Evolutionary conservation across 2,797 vertebrate genomes (phyloP), one percentile per base, ranked within the genome.

Genomic region (Hydrophis major): DNA sequence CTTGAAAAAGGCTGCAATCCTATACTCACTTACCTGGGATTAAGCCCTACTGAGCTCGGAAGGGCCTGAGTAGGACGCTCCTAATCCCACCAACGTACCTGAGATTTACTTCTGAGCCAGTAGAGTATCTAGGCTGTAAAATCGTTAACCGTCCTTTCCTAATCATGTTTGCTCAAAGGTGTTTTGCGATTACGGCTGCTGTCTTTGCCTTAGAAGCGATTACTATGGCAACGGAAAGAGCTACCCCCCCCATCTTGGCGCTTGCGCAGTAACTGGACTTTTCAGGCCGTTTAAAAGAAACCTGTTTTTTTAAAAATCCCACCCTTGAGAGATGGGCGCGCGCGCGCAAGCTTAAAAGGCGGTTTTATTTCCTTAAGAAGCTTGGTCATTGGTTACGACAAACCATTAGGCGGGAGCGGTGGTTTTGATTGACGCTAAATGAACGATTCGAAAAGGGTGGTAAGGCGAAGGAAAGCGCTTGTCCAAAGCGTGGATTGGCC

Each of bases 231-330:
- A 32, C 12, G 1, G 32, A 89, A 32, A 20, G n/a, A 92, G 4
- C 47, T n/a, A n/a, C 13, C 47, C 20, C 20, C 50, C 50, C 57
- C 32, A 66, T 11, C 47, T 27, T 13, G 18, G 90, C 96, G 96
- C 92, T 53, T 95, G 96, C 96, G 96, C 88, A 0, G 0, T 1
- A 63, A 2, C 87, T 0, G 74, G 1, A 18, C 66, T 25, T 0
- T 0, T 0, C 22, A 18, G 91, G 89, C 97, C 94, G 96, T 96
- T 96, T 89, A 0, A 92, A 93, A 53, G 2, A 56, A 0, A 55
- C 69, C 1, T 4, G 89, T 95, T 97, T 97, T 97, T 95, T 95
- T 10, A 53, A 96, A 96, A 12, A 92, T 74, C 91, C 88, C 88
- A 92, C 92, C 92, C 93, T 89, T 87, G 28, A 56, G 57, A 55